Evolutionary conservation across 2,113 vertebrate species (phyloP), one percentile per base, ranked within the genome.

Genomic region (Tragelaphus scriptus): DNA sequence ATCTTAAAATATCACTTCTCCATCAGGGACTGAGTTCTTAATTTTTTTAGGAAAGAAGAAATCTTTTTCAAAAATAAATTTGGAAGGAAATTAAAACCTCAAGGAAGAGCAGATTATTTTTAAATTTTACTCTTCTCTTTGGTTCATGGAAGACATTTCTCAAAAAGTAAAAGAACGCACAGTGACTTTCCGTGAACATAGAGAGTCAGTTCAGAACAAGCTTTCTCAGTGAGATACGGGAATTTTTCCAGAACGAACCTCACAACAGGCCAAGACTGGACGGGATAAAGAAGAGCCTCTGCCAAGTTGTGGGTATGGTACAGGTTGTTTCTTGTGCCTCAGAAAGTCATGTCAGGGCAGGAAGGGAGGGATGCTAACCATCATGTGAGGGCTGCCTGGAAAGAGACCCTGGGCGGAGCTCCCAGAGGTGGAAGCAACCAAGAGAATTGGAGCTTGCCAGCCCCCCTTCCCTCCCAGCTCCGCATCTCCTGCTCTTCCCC

Each of bases 101-200:
- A 61, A 65, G 14, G 8, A 58, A 89, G 23, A n/a, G 15, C 0
- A 44, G 95, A 80, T 51, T 44, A 47, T 55, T 87, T 84, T 71
- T 49, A 44, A 40, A 80, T 63, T 86, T 61, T 25, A 17, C 28
- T 89, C 77, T 93, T 85, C 36, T 49, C 15, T 17, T 87, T 88
- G 40, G 85, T 71, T 88, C 59, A 71, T 85, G 59, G 59, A 40
- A 68, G 85, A 86, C 40, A 49, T 86, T 56, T 95, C 81, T 89
- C 28, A 71, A 80, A 82, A 95, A 61, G 13, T 28, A 26, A 86
- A 68, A 56, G n/a, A 25, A 32, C n/a, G n/a, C 59, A 61, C 36
- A 71, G 7, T 26, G 88, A 47, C 12, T 53, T 68, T 47, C 25
- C 61, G 61, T 28, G 12, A 49, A n/a, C 3, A 3, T 7, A 40